A percentile compares a stretch with the other conserved stretches of the same genome.
Conservation (phyloP, 2,113 vertebrate genomes). For the Nothocercus nigrocapillus region DNA sequence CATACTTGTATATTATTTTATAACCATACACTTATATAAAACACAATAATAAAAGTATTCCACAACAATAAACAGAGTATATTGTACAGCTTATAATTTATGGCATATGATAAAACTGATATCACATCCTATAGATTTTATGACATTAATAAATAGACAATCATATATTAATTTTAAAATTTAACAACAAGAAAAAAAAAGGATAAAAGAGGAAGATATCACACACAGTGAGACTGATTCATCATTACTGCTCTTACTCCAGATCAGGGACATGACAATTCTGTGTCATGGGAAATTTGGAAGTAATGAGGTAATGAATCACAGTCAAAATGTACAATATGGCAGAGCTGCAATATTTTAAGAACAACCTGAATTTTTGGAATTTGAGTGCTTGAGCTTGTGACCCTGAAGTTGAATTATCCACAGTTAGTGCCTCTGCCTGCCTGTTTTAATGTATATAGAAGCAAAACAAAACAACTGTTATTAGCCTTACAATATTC, state of each 20-base stretch:
- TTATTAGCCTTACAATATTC: neutral
- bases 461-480: neutral
- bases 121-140: neutral
- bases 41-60: conserved; percentile 22
- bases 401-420: neutral
- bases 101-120: neutral
- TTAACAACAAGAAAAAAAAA: neutral
- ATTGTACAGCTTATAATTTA: conserved; percentile 30
- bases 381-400: neutral
- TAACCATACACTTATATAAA: conserved; percentile 29
- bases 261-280: neutral
- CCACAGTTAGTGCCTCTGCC: neutral
- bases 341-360: neutral
- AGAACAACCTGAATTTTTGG: neutral
- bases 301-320: neutral
- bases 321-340: neutral
- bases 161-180: neutral
- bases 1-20: neutral
- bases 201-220: neutral
- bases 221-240: neutral
- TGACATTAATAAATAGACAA: conserved; percentile 20
- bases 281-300: neutral
- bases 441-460: neutral
- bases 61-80: conserved; percentile 20
- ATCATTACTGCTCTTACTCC: neutral